Evolutionary conservation across 2,113 vertebrate species (phyloP), one percentile per base, ranked within the genome.

Genomic region (Synodontis membranacea): DNA sequence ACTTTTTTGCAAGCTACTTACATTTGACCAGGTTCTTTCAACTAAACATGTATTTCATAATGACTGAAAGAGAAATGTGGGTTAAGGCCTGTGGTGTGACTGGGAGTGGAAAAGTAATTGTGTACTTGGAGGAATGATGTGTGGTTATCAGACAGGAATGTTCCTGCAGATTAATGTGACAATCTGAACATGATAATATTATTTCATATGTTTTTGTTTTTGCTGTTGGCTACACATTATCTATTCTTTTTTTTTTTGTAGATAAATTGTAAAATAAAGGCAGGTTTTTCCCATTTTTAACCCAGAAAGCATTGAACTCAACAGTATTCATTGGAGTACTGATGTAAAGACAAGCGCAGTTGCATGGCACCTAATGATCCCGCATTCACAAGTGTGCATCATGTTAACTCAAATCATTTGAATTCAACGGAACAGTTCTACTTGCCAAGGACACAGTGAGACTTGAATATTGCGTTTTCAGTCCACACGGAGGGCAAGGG

Each of bases 401-500:
- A 12, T 74, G 39, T 74, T 44, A 14, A 70, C 19, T 39, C 66
- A 70, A 12, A 74, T 74, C 23, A 74, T 44, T 74, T 25, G 44
- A 46, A 21, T 44, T 74, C 39, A 56, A 6, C 56, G 37, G 19
- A 56, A 56, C 31, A 21, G 3, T 15, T 84, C 78, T 78, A 76
- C 39, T 31, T 28, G 19, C 3, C 21, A 64, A 79, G 12, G 31
- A 37, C 31, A 66, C n/a, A 28, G 58, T 62, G 11, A 48, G 37
- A 58, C 56, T 50, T 37, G 12, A 83, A 34, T 66, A 64, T 83
- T 52, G 23, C 42, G 23, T 76, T 75, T 87, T 84, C 74, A 84
- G 25, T 87, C 79, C 79, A 84, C 76, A 64, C 46, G 50, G 50
- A 86, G 42, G 60, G 52, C 46, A 79, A 44, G 85, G 37, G 17